phyloP scores from a whole-genome alignment of 2,797 vertebrate genomes.

The Betta splendens region DNA sequence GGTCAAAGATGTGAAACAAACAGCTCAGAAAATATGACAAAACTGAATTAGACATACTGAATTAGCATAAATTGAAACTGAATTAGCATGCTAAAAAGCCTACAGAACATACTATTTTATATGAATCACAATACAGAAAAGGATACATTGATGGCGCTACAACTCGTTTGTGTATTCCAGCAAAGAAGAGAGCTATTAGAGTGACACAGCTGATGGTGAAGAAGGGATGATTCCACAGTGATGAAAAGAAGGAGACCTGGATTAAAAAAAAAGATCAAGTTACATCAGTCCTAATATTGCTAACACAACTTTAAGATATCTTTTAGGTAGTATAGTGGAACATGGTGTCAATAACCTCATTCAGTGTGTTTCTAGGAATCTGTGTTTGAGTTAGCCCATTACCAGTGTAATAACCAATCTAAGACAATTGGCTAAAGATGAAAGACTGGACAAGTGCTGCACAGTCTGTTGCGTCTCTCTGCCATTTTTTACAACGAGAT shows the following conservation, averaged over 20 bases:
- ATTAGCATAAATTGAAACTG: too few relatives aligned
- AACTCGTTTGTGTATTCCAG: conserved; percentile 98
- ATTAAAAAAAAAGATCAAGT: conserved; percentile 7
- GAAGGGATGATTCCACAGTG: conserved; percentile 98
- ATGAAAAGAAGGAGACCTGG: conserved; percentile 98
- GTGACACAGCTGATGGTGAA: conserved; percentile 99
- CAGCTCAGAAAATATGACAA: background rate
- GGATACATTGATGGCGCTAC: conserved; percentile 99
- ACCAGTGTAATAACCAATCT: too few relatives aligned
- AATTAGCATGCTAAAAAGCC: too few relatives aligned
- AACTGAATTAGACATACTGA: too few relatives aligned
- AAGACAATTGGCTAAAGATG: too few relatives aligned
- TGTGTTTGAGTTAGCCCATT: too few relatives aligned
- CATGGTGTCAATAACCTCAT: too few relatives aligned
- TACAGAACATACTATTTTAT: background rate
- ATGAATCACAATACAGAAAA: conserved; percentile 47
- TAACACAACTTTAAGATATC: conserved; percentile 11
- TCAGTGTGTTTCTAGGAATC: too few relatives aligned
- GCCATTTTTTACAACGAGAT: background rate
- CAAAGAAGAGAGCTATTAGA: conserved; percentile 97
- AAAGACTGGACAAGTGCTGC: too few relatives aligned
- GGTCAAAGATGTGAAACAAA: conserved; percentile 57
- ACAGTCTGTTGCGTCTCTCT: background rate
- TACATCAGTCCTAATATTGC: background rate
- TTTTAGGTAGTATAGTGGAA: too few relatives aligned